Conservation (phyloP, 2,113 vertebrate species). For the Dicrurus megarhynchus region DNA sequence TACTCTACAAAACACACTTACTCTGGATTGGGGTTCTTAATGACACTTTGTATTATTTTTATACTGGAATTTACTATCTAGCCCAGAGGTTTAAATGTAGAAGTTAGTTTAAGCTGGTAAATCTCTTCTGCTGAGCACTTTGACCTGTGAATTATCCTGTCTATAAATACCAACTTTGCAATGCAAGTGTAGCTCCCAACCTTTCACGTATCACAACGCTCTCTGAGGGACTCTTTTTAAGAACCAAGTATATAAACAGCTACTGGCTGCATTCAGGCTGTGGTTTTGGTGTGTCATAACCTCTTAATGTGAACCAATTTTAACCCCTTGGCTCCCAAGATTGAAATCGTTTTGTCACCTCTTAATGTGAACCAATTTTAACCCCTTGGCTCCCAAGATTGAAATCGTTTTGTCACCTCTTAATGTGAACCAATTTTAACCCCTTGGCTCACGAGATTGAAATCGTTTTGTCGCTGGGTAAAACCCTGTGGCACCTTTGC, state of each 20-base stretch:
- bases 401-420: no score
- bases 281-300: not conserved
- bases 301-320: no score
- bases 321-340: no score
- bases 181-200: not conserved
- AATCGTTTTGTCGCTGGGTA: not conserved
- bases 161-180: not conserved
- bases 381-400: no score
- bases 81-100: not conserved
- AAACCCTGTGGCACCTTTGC: slow-evolving; percentile 57
- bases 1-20: not conserved
- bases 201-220: not conserved
- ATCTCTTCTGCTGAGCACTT: not conserved
- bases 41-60: not conserved
- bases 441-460: not conserved
- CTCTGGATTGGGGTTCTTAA: not conserved
- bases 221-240: not conserved
- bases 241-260: not conserved
- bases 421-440: not conserved
- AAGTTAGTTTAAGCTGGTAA: not conserved
- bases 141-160: not conserved
- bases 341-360: no score
- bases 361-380: no score
- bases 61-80: not conserved
- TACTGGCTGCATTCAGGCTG: not conserved